Evolutionary conservation across 1,140 invertebrate species (phyloP), one percentile per base, ranked within the genome.

Genomic region (Drosophila melanogaster): DNA sequence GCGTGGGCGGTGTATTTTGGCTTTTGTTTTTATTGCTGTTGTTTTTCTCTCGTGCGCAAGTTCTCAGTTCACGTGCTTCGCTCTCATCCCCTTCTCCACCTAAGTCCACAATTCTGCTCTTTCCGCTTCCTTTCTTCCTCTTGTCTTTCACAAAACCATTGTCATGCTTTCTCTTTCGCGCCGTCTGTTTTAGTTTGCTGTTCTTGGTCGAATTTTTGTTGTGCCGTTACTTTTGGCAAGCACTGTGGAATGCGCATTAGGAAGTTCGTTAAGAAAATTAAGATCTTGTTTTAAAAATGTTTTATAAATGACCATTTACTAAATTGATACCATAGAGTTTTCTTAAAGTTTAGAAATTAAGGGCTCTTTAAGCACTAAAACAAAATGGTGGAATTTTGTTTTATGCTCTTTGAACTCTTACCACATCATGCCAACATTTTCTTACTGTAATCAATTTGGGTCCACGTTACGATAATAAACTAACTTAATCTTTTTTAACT

Each of bases 21-120:
- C 17, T 37, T 46, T 67, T 78, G 65, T 81, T 79, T 50, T 59
- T 75, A 33, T 66, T 69, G 14, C 56, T 70, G 49, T 66, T 87
- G 51, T 54, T 58, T 64, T 86, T 49, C 57, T 78, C 81, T 78
- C 75, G 75, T 79, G 83, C 84, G 76, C 79, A 70, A 83, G 62
- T 74, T 64, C 70, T 83, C 76, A 79, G 22, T 67, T 65, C 64
- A 67, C 64, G 64, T 67, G 64, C 58, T 33, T 37, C 24, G n/a
- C 22, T 51, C 19, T 64, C 55, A 24, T 46, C 19, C 33, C n/a
- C n/a, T 22, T 22, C 19, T 22, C 71, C 26, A 12, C 11, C 33
- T 12, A 30, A 30, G 49, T 40, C 30, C 56, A 38, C 11, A 19
- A 22, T 6, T 3, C 30, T 30, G 7, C 30, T 30, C 30, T 10